phyloP scores from a whole-genome alignment of 2,113 vertebrate genomes.

The Origma solitaria region DNA sequence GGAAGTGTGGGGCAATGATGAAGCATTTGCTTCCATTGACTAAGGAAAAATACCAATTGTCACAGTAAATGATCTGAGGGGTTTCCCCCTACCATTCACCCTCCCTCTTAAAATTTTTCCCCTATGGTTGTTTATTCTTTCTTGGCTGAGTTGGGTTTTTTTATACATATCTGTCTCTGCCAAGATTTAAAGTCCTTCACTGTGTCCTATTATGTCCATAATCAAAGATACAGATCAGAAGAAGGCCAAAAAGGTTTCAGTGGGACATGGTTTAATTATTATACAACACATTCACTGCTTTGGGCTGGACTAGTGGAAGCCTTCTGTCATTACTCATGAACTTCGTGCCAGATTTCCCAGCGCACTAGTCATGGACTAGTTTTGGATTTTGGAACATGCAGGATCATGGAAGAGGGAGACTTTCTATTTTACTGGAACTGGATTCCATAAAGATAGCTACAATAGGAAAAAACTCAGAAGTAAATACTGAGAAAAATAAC shows the following conservation, averaged over 20 bases:
- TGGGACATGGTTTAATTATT: not conserved
- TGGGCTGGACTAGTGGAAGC: not conserved
- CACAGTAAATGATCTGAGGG: not conserved
- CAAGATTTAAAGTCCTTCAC: not conserved
- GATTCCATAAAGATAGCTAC: not conserved
- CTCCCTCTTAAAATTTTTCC: not conserved
- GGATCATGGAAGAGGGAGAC: not conserved
- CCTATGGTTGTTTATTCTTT: not conserved
- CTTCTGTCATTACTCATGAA: not conserved
- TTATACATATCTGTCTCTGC: not conserved
- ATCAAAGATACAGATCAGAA: not conserved
- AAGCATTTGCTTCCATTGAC: not conserved
- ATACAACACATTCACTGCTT: not conserved
- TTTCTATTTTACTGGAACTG: not conserved
- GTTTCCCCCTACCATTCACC: not conserved
- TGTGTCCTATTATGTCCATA: not conserved
- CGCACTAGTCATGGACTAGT: not conserved
- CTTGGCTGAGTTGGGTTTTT: not conserved
- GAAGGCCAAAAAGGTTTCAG: not conserved
- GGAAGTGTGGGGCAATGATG: not conserved
- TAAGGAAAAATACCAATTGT: not conserved
- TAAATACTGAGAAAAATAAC: not conserved
- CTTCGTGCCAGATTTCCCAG: not conserved
- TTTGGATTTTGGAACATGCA: not conserved
- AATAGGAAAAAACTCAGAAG: accelerated